These are phyloP conservation scores for Clamator glandarius DNA, from an alignment of 2,797 vertebrate genomes.

Conservation along the genomic window DNA sequence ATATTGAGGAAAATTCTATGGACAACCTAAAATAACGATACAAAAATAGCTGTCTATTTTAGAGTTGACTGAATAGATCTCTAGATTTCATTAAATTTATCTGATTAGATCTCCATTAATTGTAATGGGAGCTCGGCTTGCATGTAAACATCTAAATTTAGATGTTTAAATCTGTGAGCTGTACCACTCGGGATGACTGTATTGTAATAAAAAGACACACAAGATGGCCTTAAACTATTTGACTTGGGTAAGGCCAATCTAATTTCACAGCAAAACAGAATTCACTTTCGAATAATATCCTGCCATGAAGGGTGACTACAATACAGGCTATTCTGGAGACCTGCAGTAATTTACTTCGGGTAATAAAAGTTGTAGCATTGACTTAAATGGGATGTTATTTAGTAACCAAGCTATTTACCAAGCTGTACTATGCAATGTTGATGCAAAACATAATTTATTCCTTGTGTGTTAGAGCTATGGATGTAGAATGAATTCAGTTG, in stretches of 20 bases:
- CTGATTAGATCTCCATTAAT: not conserved
- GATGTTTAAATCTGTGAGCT: constrained; percentile 20
- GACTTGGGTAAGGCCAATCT: not conserved
- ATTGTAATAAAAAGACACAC: constrained; percentile 8
- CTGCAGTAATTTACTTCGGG: not conserved
- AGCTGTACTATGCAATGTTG: not conserved
- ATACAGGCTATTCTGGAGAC: not conserved
- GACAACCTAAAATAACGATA: not conserved
- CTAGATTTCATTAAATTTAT: constrained; percentile 7
- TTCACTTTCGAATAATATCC: not conserved
- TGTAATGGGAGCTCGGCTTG: not conserved
- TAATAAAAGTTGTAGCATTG: not conserved
- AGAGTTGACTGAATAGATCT: not conserved
- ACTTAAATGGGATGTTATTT: constrained; percentile 1
- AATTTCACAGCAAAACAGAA: constrained; percentile 22
- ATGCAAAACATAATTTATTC: not conserved
- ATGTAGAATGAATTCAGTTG: not conserved
- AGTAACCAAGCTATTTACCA: not conserved
- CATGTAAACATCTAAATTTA: constrained; percentile 24
- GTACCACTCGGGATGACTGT: not conserved
- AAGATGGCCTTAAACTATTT: constrained; percentile 14
- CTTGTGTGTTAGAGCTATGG: not conserved
- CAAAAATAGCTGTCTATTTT: not conserved
- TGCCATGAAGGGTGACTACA: not conserved
- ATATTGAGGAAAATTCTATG: not conserved